Base-by-base conservation (phyloP, 1,140 invertebrate genomes). In the Druon quercuslanigerum region DNA sequence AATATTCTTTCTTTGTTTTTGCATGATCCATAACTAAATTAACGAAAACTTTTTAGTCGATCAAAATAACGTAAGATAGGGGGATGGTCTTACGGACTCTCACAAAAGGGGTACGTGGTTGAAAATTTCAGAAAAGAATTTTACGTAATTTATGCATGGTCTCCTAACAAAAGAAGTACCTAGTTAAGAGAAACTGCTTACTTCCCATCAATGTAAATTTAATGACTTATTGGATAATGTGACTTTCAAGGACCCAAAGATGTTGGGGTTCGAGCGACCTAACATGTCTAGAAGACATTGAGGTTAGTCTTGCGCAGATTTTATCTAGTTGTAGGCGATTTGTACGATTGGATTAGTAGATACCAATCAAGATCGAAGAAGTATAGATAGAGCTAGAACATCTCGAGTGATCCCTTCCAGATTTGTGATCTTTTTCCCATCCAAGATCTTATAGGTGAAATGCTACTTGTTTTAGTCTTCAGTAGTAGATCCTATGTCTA, bases 341-440 rank as follows among this genome's bases (percentile, higher is more conserved):
- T 66, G 60, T 66, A 66, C 60, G 40, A 66, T 66, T 66, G 60
- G 25, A 66, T 66, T 66, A 13, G 60, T 40, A 66, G 60, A 66
- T 66, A 66, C 40, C 33, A n/a, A 66, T 66, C 60, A 66, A 40
- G 25, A 66, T 66, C 33, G 25, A 66, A 66, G 60, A 66, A 40
- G 33, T 46, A 33, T 33, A 66, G 20, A 66, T 66, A 56, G 9
- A 19, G 54, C 7, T 56, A 11, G 40, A 46, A 46, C 1, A 46
- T 46, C 57, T 60, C 57, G 19, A 60, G 19, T 60, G 60, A 40
- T 66, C 60, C 46, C 13, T 16, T n/a, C 25, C 60, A 66, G 25
- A 66, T 66, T 16, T 66, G 14, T 40, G 13, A 40, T 40, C 13
- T 46, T 66, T n/a, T 25, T 33, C 57, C 13, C 46, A 0, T 40